Percentiles rank a stretch among this genome's conserved stretches.
phyloP scores from a whole-genome alignment of 2,797 vertebrate species.

The Masticophis lateralis region DNA sequence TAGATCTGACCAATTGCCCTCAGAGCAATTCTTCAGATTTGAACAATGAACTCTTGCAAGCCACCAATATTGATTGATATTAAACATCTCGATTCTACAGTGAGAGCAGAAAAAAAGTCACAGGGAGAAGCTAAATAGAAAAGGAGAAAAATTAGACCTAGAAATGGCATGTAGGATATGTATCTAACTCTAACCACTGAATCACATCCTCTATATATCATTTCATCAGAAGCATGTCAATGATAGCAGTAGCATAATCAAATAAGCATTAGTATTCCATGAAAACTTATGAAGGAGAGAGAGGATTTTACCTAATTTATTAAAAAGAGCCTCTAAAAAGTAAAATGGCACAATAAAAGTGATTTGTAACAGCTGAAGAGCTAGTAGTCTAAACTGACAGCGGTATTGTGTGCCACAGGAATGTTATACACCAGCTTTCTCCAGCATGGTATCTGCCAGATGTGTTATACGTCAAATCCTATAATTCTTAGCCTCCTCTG shows the following conservation, averaged over 20 bases:
- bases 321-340: background rate
- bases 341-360: background rate
- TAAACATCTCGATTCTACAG: background rate
- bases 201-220: background rate
- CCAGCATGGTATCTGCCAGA: background rate
- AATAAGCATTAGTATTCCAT: background rate
- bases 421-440: background rate
- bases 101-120: background rate
- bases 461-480: background rate
- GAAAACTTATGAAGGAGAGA: background rate
- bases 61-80: background rate
- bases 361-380: background rate
- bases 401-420: background rate
- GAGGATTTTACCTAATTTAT: background rate
- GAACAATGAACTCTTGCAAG: background rate
- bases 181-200: background rate
- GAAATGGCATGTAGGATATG: background rate
- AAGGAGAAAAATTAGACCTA: background rate
- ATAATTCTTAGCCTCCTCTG: background rate
- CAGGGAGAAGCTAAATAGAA: background rate
- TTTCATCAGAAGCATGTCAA: background rate
- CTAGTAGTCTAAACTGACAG: background rate
- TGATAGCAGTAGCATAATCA: background rate
- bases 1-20: background rate
- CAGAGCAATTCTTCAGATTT: background rate